Evolutionary conservation across 2,113 vertebrate genomes (phyloP), one percentile per base, ranked within the genome.

Genomic region (Dasypus novemcinctus): DNA sequence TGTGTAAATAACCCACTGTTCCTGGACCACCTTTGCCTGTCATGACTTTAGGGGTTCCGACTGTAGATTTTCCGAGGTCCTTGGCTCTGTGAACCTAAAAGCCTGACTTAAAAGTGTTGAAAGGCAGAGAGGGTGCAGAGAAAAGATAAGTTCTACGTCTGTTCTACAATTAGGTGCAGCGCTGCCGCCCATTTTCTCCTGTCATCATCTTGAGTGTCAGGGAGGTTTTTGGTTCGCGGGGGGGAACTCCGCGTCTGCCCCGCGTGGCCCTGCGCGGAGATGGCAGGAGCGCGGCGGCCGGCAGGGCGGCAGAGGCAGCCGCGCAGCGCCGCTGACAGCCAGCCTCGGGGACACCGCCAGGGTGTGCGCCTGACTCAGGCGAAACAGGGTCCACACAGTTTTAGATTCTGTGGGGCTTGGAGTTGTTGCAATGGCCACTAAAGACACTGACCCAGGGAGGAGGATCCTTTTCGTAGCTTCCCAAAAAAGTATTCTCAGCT

Each of bases 301-400:
- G 46, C 23, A n/a, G 3, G 0, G 57, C 3, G 33, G 43, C 18
- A 83, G 49, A 69, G 7, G 5, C 64, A 9, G 69, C 7, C 3
- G 7, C 15, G 43, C 20, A 3, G 1, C 1, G 3, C 27, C 2
- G 13, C 13, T 36, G 27, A 94, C 27, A 68, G 1, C 0, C 9
- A 87, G 20, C 23, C 84, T 57, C 71, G 72, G 80, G 27, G 71
- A 85, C 43, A 27, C 15, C 2, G 0, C 61, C 4, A 0, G 4
- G 20, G 27, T 71, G 27, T 69, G 85, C 94, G 59, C 64, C 49
- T 4, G 17, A 84, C 11, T 84, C 68, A 63, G 68, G 36, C 29
- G 17, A 76, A 66, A 14, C 82, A 31, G 6, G 8, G 31, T 63
- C 57, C 83, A 33, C 41, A 29, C 15, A 33, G 31, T 71, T 83